Evolutionary conservation across 2,888 invertebrate species (phyloP), one percentile per base, ranked within the genome.

Genomic region (Drosophila heteroneura): DNA sequence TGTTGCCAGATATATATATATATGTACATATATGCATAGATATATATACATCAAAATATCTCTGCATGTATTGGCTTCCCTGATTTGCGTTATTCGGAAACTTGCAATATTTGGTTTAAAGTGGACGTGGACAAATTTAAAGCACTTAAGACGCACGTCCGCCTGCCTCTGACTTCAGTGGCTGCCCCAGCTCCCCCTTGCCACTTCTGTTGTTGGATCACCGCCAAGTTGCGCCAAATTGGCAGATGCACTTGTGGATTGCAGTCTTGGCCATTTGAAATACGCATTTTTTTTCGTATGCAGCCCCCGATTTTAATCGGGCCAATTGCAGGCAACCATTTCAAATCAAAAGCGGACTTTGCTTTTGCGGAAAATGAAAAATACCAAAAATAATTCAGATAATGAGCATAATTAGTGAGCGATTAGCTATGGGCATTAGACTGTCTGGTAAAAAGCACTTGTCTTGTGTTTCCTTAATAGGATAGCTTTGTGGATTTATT

Each of bases 91-190:
- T 70, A 71, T 80, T 85, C 87, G 85, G 81, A 84, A 82, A 87
- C 85, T 82, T 87, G 71, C 83, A 59, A 85, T 82, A 87, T 85
- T 87, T 81, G 76, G 81, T 68, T 82, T 89, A 82, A 85, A 85
- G 88, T 85, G 85, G 78, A 89, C 89, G 90, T 89, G 90, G 81
- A 89, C 85, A 89, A 87, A 89, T 89, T 85, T 85, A 89, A 89
- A 88, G 90, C 90, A 85, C 85, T 85, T 89, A 85, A 85, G 82
- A 73, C 79, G 65, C 58, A 73, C 56, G 81, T 63, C 62, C 76
- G 67, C 53, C 74, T 54, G 81, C 63, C 56, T 33, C 9, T 41
- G 53, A 49, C 64, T 49, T 54, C 14, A 51, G 4, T 57, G 44
- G 10, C 33, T 44, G 51, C 47, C 16, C 26, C 26, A 26, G 26